Percentiles rank a stretch among this genome's conserved stretches.
Evolutionary conservation across 2,797 vertebrate species (phyloP).

Genomic region (Rhynchotus rufescens): DNA sequence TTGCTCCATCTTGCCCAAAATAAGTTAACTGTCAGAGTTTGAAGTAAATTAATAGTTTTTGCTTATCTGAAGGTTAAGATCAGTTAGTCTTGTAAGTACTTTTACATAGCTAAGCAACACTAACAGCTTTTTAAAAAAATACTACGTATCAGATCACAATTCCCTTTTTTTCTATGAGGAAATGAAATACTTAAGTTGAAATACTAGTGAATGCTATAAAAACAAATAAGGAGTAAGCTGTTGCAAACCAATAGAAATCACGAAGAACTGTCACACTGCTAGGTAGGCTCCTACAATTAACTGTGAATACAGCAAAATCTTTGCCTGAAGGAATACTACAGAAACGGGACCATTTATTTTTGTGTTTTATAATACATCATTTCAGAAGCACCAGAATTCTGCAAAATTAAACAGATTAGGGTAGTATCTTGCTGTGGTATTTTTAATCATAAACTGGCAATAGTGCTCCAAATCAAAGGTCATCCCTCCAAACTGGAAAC

Average conservation of each 20-base stretch:
- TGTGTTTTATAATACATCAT: background rate
- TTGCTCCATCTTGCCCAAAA: background rate
- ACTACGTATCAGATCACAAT: background rate
- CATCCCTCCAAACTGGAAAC: background rate
- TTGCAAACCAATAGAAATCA: background rate
- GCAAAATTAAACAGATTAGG: background rate
- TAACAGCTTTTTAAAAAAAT: background rate
- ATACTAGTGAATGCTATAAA: background rate
- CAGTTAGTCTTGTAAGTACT: background rate
- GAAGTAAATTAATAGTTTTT: background rate
- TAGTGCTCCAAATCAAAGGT: background rate
- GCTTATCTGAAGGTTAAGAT: background rate
- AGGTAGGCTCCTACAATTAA: background rate
- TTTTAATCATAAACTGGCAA: background rate
- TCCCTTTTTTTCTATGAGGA: background rate
- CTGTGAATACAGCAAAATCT: background rate
- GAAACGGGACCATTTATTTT: background rate
- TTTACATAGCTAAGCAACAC: background rate
- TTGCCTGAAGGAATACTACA: background rate
- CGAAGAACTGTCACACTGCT: background rate
- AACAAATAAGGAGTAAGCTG: background rate
- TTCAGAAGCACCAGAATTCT: background rate
- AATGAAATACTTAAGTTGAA: background rate
- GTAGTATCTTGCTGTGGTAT: background rate
- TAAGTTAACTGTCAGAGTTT: background rate